A percentile compares a stretch with the other conserved stretches of the same genome.
Evolutionary conservation across 2,113 vertebrate species (phyloP).

Genomic region (Kryptolebias marmoratus): DNA sequence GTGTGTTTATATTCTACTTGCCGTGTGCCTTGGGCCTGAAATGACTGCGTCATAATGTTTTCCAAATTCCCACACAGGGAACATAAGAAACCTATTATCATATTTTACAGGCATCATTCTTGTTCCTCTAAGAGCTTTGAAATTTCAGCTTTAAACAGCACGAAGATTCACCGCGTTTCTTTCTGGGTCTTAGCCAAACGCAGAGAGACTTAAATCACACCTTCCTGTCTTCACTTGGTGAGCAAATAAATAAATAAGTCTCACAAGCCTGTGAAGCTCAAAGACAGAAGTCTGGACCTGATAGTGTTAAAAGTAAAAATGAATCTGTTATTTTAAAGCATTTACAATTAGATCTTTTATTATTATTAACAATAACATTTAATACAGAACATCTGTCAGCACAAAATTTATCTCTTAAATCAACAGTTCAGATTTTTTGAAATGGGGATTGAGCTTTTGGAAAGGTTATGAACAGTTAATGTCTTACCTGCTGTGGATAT

Average conservation of each 20-base stretch:
- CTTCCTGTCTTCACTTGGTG: slow-evolving; percentile 24
- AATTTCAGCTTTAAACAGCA: slow-evolving; percentile 37
- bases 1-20: slow-evolving; percentile 1
- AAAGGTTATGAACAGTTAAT: too few species aligned
- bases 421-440: too few species aligned
- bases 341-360: too few species aligned
- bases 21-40: slow-evolving; percentile 7
- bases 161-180: slow-evolving; percentile 18
- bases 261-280: slow-evolving; percentile 9
- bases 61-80: slow-evolving; percentile 17
- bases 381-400: too few species aligned
- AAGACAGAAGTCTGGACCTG: neutral
- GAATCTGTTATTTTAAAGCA: too few species aligned
- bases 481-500: too few species aligned
- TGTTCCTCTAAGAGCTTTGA: slow-evolving; percentile 19
- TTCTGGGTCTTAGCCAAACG: slow-evolving; percentile 33
- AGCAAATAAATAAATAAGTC: neutral
- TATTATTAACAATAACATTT: too few species aligned
- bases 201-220: slow-evolving; percentile 25
- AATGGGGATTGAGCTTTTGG: too few species aligned
- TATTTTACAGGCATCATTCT: slow-evolving; percentile 24
- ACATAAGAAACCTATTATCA: slow-evolving; percentile 34
- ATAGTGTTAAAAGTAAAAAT: neutral
- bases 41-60: slow-evolving; percentile 15
- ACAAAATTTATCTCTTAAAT: neutral